Conservation (phyloP, 2,113 vertebrate genomes). For the Phasianus colchicus region DNA sequence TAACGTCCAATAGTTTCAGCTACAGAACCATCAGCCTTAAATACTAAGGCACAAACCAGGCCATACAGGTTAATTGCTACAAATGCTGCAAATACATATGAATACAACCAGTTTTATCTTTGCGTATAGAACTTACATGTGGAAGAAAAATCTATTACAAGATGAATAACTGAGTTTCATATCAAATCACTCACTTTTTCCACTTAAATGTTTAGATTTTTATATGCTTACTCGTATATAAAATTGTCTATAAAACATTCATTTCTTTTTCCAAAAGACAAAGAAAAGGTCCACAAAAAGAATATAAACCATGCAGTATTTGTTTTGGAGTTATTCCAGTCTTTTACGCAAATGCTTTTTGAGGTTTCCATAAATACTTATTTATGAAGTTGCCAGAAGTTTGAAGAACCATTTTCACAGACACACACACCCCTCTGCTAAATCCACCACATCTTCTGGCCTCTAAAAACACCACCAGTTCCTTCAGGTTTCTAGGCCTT, state of each 20-base stretch:
- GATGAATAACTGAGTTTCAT: background rate
- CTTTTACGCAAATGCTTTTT: background rate
- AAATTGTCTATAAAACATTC: background rate
- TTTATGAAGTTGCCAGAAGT: constrained; percentile 30
- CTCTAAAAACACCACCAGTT: background rate
- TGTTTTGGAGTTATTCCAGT: constrained; percentile 26
- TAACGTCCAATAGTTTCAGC: background rate
- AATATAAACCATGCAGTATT: background rate
- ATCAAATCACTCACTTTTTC: background rate
- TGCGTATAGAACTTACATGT: background rate
- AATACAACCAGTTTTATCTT: background rate
- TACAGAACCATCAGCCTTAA: background rate
- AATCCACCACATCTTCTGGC: background rate
- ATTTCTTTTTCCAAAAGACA: background rate
- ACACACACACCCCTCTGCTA: background rate
- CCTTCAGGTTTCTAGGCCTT: background rate
- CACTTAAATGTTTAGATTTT: background rate
- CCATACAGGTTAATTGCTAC: background rate
- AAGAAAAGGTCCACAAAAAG: background rate
- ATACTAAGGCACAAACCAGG: background rate
- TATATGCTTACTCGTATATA: background rate
- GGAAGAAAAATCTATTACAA: background rate
- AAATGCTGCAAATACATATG: background rate
- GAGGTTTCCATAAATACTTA: constrained; percentile 27
- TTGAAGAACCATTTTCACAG: background rate